A percentile compares a stretch with the other conserved stretches of the same genome.
phyloP scores from a whole-genome alignment of 2,113 vertebrate genomes.

The Girardinichthys multiradiatus region DNA sequence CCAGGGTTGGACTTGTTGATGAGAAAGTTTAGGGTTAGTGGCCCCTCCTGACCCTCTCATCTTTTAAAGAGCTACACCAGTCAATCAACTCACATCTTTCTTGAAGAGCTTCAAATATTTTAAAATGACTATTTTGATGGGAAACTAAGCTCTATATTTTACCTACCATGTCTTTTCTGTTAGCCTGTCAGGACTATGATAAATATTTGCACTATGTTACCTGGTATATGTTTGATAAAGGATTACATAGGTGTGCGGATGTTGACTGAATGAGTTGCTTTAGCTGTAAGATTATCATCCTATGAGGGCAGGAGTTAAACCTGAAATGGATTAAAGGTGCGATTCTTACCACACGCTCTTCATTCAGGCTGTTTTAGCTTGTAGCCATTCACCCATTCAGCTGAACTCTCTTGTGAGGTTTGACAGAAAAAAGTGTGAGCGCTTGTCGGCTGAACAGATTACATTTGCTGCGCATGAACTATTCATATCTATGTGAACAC shows the following conservation, averaged over 20 bases:
- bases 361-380: constrained; percentile 56
- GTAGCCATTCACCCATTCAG: constrained; percentile 57
- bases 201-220: constrained; percentile 33
- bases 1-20: constrained; percentile 14
- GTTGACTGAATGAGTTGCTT: constrained; percentile 39
- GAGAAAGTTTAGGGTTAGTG: constrained; percentile 45
- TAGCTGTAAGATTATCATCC: constrained; percentile 43
- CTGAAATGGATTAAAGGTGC: constrained; percentile 63
- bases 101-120: not conserved
- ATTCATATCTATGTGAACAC: constrained; percentile 35
- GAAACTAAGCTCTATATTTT: not conserved
- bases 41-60: constrained; percentile 58
- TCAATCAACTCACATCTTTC: constrained; percentile 30
- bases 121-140: constrained; percentile 23
- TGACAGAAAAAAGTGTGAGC: constrained; percentile 68
- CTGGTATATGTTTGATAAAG: constrained; percentile 43
- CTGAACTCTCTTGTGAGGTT: constrained; percentile 67
- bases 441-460: constrained; percentile 72
- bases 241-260: constrained; percentile 38
- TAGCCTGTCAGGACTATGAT: not conserved
- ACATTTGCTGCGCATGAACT: constrained; percentile 71
- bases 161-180: constrained; percentile 6
- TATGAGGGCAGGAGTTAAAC: constrained; percentile 54
- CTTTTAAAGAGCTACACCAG: constrained; percentile 39
- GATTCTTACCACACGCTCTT: constrained; percentile 55